Percentiles rank a stretch among this genome's conserved stretches.
phyloP scores from a whole-genome alignment of 2,113 vertebrate species.

The Aphyosemion australe region DNA sequence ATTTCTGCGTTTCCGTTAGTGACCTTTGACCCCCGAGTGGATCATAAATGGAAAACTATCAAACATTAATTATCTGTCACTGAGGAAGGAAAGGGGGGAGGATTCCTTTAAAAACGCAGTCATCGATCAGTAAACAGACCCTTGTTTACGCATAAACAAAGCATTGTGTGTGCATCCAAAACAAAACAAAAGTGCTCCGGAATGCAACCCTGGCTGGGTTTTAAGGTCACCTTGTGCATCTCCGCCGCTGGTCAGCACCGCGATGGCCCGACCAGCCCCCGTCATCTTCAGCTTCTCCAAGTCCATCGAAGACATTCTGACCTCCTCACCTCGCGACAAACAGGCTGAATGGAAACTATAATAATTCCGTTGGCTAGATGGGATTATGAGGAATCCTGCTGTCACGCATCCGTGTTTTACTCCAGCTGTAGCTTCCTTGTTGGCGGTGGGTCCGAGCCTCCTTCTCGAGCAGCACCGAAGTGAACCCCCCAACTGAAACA shows the following conservation, averaged over 20 bases:
- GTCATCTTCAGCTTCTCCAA: slow-evolving; percentile 85
- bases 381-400: background rate
- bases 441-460: slow-evolving; percentile 5
- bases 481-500: background rate
- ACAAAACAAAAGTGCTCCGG: background rate
- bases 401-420: background rate
- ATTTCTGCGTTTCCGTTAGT: too few species aligned
- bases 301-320: slow-evolving; percentile 76
- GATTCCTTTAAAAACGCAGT: background rate
- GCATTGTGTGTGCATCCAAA: background rate
- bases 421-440: slow-evolving; percentile 45
- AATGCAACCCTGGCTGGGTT: accelerated
- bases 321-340: background rate
- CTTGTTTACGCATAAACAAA: background rate
- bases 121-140: background rate
- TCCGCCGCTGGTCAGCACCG: slow-evolving; percentile 92
- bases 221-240: slow-evolving; percentile 90
- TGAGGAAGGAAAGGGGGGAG: too few species aligned
- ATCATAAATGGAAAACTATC: background rate
- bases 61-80: background rate
- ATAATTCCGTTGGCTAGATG: background rate
- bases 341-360: background rate
- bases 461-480: background rate
- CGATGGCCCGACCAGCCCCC: slow-evolving; percentile 88
- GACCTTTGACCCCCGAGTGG: slow-evolving; percentile 37